Evolutionary conservation across 23 tunicate species (phyloP).

Genomic region (Corella eumyota): DNA sequence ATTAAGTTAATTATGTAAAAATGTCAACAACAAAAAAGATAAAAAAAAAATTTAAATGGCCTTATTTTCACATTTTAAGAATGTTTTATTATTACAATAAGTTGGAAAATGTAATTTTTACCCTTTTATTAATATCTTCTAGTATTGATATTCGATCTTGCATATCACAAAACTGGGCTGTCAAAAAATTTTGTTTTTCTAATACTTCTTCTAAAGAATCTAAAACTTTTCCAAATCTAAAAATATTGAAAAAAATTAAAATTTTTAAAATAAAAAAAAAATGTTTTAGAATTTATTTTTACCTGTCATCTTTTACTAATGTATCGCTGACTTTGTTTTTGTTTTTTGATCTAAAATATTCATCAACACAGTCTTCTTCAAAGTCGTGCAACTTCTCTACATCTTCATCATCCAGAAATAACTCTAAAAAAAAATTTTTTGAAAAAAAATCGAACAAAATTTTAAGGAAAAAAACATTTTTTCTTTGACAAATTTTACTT

Average conservation of each 20-base stretch:
- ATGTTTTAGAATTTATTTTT: constrained; percentile 2
- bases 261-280: not conserved
- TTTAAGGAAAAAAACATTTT: constrained; percentile 7
- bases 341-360: constrained; percentile 36
- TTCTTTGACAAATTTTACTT: constrained; percentile 4
- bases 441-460: not conserved
- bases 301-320: constrained; percentile 3
- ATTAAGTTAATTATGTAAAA: too few relatives aligned
- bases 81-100: too few relatives aligned
- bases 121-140: constrained; percentile 51
- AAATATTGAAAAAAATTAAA: not conserved
- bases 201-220: constrained; percentile 52
- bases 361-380: constrained; percentile 97
- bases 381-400: constrained; percentile 96
- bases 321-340: not conserved
- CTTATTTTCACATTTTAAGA: too few relatives aligned
- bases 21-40: too few relatives aligned
- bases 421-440: constrained; percentile 21
- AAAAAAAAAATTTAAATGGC: too few relatives aligned
- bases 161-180: constrained; percentile 27
- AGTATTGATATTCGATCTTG: constrained; percentile 53
- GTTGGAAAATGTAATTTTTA: too few relatives aligned
- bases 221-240: not conserved
- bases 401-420: constrained; percentile 87
- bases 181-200: constrained; percentile 14